Evolutionary conservation across 2,888 invertebrate genomes (phyloP).

Genomic region (Cryptocephalus moraei): DNA sequence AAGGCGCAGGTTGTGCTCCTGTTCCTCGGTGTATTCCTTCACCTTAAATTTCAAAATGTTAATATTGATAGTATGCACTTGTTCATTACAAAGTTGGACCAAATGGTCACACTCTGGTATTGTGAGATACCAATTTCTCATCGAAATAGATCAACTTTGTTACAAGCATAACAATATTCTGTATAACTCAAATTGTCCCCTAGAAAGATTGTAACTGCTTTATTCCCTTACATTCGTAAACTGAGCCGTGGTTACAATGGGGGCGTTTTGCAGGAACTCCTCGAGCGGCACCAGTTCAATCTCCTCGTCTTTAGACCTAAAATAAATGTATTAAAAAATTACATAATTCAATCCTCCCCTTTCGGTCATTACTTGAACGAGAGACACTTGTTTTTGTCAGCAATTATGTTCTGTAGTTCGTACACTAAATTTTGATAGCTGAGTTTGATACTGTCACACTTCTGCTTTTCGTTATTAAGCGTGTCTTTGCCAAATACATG

Average conservation of each 20-base stretch:
- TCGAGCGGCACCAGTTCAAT: constrained; percentile 78
- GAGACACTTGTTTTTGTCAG: constrained; percentile 89
- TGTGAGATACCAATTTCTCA: no score
- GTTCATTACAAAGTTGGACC: no score
- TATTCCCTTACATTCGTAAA: constrained; percentile 26
- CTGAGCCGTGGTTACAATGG: constrained; percentile 39
- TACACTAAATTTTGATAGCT: constrained; percentile 89
- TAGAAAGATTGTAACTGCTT: no score
- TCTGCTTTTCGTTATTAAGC: constrained; percentile 72
- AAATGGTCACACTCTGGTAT: no score
- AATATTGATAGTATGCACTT: not conserved
- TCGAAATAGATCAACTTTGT: no score
- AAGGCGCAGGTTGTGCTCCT: constrained; percentile 71
- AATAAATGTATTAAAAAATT: constrained; percentile 7
- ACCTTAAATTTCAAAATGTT: constrained; percentile 15
- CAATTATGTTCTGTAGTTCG: constrained; percentile 86
- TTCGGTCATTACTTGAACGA: constrained; percentile 68
- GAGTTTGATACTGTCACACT: constrained; percentile 82
- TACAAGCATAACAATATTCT: not conserved
- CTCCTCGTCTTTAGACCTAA: constrained; percentile 82
- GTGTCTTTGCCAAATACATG: constrained; percentile 74
- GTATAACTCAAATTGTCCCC: no score
- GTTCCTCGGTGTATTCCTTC: constrained; percentile 29
- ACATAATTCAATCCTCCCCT: not conserved
- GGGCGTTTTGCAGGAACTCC: constrained; percentile 75